Conservation (phyloP, 2,888 invertebrate species). For the Harmothoe impar region DNA sequence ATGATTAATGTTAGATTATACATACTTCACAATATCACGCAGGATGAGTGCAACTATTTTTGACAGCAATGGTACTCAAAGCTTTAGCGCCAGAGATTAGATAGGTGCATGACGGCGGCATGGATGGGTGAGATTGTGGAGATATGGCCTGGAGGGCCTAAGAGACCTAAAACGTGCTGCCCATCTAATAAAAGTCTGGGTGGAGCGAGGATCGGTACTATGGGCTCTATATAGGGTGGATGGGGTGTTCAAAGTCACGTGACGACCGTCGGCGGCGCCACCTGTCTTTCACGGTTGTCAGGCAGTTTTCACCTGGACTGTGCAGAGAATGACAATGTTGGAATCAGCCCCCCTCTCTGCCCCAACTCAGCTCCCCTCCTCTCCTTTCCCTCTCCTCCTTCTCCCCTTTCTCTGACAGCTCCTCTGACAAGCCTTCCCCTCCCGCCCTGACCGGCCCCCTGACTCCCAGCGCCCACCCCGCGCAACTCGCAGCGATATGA, state of each 20-base stretch:
- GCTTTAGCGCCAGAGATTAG: too few relatives aligned
- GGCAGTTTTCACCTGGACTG: constrained; percentile 52
- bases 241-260: constrained; percentile 16
- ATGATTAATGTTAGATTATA: too few relatives aligned
- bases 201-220: too few relatives aligned
- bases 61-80: too few relatives aligned
- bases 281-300: constrained; percentile 55
- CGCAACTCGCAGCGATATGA: constrained; percentile 38
- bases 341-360: not conserved
- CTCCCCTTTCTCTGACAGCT: not conserved
- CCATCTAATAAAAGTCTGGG: too few relatives aligned
- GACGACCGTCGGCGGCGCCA: constrained; percentile 24
- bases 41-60: too few relatives aligned
- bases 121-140: too few relatives aligned
- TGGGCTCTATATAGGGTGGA: too few relatives aligned
- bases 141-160: too few relatives aligned
- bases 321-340: constrained; percentile 35
- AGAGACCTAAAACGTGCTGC: too few relatives aligned
- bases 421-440: not conserved
- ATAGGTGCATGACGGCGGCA: too few relatives aligned
- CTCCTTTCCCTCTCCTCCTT: not conserved
- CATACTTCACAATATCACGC: too few relatives aligned
- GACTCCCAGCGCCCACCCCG: not conserved
- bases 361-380: not conserved
- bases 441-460: not conserved